Evolutionary conservation across 2,797 vertebrate genomes (phyloP), one percentile per base, ranked within the genome.

Genomic region (Melanogrammus aeglefinus): DNA sequence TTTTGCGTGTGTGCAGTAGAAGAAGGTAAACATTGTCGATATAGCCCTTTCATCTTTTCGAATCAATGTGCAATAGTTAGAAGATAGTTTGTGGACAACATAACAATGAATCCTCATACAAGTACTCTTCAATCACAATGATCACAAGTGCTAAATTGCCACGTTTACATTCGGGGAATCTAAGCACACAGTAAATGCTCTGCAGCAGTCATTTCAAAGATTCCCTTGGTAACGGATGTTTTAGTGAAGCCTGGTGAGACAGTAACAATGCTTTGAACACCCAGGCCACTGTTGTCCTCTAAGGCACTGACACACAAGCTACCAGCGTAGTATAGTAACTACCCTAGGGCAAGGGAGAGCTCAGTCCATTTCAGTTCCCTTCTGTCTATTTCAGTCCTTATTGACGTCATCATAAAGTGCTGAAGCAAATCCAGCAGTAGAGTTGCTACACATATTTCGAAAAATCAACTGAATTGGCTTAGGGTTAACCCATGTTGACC

Each of bases 381-480:
- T 41, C 47, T 14, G 4, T 16, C 47, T 18, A 18, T 51, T 5
- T 51, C 14, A 18, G 47, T 51, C 47, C 47, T 51, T 63, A 63
- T 63, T 8, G 8, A n/a, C 51, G 21, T 8, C 18, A 63, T 21
- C 18, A 6, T 63, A n/a, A 63, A 63, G 51, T 63, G 51, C 51
- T 18, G 47, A 13, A 14, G 14, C 47, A 21, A 57, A 13, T 47
- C 44, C 44, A 18, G 44, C 14, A 14, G 44, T 18, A 2, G 13
- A 47, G 13, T 47, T 13, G 16, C 44, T 47, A 14, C 44, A 14
- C 3, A 14, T 14, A 18, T 47, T 47, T 13, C 4, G 0, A 14
- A 47, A 79, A 84, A 84, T 85, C 81, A 88, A 82, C 78, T 79
- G 75, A 91, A 88, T 87, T 77, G 44, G 72, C 47, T 76, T 8